These are phyloP conservation scores for Babyrousa celebensis DNA, from an alignment of 2,797 vertebrate species.

Conservation along the genomic window DNA sequence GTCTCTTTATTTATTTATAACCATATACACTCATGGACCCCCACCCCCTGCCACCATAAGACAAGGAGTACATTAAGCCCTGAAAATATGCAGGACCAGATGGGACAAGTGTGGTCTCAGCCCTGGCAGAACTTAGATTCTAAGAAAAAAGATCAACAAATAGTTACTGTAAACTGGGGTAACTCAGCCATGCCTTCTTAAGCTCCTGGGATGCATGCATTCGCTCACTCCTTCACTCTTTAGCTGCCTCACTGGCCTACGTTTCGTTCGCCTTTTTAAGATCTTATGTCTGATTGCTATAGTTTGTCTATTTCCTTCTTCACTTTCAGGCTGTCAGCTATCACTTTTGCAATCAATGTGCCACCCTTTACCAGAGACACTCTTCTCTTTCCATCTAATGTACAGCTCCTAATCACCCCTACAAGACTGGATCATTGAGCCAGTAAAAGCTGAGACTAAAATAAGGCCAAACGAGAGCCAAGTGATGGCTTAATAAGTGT, in stretches of 20 bases:
- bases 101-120: not conserved
- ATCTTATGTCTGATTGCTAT: conserved; percentile 20
- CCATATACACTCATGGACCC: not conserved
- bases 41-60: not conserved
- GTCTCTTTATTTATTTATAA: not conserved
- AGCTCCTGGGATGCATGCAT: not conserved
- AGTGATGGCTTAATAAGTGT: not conserved
- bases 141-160: not conserved
- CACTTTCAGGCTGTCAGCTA: not conserved
- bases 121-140: not conserved
- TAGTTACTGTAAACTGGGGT: not conserved
- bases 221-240: not conserved
- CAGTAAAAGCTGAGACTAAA: not conserved
- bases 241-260: not conserved
- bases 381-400: not conserved
- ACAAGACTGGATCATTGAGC: not conserved
- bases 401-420: not conserved
- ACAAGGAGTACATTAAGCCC: not conserved
- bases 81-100: not conserved
- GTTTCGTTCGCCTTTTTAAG: conserved; percentile 1
- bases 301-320: not conserved
- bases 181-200: not conserved
- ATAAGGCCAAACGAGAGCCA: not conserved
- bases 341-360: not conserved
- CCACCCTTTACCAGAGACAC: not conserved